Evolutionary conservation across 2,888 invertebrate species (phyloP).

Genomic region (Saturnia japonica): DNA sequence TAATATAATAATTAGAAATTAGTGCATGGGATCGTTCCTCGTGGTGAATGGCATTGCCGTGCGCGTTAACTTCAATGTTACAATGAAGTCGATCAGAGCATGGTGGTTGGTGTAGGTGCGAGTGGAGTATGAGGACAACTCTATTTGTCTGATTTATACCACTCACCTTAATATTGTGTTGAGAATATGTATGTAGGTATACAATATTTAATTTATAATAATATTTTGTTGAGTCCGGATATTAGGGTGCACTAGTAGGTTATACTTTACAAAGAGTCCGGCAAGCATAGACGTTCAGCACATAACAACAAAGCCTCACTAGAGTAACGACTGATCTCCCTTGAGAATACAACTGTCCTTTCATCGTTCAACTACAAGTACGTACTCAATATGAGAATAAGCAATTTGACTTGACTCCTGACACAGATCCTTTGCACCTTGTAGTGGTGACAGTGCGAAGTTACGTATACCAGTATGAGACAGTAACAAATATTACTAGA

Average conservation of each 20-base stretch:
- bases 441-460: no score
- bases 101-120: neutral
- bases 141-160: neutral
- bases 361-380: neutral
- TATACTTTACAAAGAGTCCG: no score
- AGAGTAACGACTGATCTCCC: neutral
- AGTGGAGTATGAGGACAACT: neutral
- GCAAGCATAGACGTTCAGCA: no score
- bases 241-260: no score
- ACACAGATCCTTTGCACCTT: no score
- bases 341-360: neutral
- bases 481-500: neutral
- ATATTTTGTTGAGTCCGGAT: neutral
- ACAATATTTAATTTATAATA: no score
- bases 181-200: neutral
- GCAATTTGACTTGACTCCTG: neutral
- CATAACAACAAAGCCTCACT: neutral
- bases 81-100: neutral
- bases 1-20: constrained; percentile 3
- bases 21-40: neutral
- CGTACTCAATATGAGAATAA: neutral
- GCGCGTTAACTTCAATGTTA: neutral
- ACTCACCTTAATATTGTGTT: neutral
- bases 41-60: neutral
- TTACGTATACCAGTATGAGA: no score